phyloP scores from a whole-genome alignment of 2,888 invertebrate species.

The Sepiola atlantica region DNA sequence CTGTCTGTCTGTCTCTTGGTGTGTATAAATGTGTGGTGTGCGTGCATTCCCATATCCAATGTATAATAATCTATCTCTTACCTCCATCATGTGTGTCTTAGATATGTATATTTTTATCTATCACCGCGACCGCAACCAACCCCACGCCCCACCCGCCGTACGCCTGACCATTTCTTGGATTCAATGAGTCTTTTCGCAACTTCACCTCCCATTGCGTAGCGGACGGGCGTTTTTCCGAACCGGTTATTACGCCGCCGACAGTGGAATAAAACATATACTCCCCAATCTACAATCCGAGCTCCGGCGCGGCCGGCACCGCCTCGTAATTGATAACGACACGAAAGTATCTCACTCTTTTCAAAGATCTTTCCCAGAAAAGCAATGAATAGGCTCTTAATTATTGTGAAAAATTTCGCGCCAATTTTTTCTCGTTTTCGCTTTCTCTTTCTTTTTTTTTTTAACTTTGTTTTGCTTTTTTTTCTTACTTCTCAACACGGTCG shows the following conservation, averaged over 20 bases:
- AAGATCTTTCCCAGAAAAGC: not conserved
- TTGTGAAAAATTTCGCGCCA: not conserved
- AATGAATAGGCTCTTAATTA: constrained; percentile 23
- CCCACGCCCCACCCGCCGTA: not conserved
- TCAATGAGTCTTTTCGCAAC: not conserved
- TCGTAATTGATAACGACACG: constrained; percentile 4
- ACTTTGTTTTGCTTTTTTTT: not conserved
- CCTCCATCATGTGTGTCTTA: not conserved
- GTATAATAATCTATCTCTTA: not conserved
- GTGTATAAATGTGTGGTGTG: too few relatives aligned
- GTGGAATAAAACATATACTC: not conserved
- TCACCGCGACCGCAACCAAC: too few relatives aligned
- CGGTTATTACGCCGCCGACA: not conserved
- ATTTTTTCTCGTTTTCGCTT: not conserved
- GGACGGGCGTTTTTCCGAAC: not conserved
- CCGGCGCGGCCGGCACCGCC: not conserved
- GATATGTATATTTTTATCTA: not conserved
- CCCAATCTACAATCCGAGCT: not conserved
- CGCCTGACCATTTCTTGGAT: not conserved
- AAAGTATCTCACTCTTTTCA: not conserved
- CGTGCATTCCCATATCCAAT: not conserved
- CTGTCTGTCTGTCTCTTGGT: too few relatives aligned
- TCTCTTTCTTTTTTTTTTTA: too few relatives aligned
- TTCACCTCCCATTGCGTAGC: not conserved
- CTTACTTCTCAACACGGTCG: not conserved